Percentiles rank a stretch among this genome's conserved stretches.
phyloP scores from a whole-genome alignment of 2,113 vertebrate genomes.

The Orientallactaga bullata region DNA sequence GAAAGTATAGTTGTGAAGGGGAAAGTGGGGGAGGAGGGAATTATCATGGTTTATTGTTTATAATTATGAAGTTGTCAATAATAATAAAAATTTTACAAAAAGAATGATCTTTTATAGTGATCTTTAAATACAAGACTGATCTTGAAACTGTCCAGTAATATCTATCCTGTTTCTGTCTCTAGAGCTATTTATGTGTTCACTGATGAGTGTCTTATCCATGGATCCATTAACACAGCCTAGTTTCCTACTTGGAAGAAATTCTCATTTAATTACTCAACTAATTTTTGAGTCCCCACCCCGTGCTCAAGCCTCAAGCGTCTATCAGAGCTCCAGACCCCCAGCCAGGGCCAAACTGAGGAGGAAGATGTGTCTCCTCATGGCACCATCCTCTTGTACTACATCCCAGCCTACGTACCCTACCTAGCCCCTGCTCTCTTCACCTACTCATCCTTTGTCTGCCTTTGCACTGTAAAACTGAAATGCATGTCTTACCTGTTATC shows the following conservation, averaged over 20 bases:
- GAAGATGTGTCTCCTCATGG: fast-evolving
- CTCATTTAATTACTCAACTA: constrained; percentile 1
- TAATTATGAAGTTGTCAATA: too few relatives aligned
- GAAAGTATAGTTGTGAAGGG: too few relatives aligned
- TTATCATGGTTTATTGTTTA: too few relatives aligned
- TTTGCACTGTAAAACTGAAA: neutral
- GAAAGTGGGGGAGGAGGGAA: too few relatives aligned
- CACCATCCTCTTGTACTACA: neutral
- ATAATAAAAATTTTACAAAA: too few relatives aligned
- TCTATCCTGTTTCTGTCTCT: neutral
- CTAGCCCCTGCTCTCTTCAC: neutral
- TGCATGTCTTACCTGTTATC: neutral
- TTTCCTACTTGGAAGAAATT: constrained; percentile 9
- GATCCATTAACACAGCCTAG: neutral
- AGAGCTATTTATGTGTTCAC: neutral
- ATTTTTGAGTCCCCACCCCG: neutral
- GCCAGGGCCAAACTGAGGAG: neutral
- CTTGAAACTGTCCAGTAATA: neutral
- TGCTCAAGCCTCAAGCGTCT: neutral
- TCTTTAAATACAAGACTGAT: neutral
- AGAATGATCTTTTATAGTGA: neutral
- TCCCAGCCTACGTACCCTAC: neutral
- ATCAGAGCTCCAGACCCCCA: neutral
- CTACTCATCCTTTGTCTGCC: neutral
- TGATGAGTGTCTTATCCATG: neutral